Percentiles rank a stretch among this genome's conserved stretches.
Conservation (phyloP, 1,140 invertebrate genomes). For the Pachyrhynchus sulphureomaculatus region DNA sequence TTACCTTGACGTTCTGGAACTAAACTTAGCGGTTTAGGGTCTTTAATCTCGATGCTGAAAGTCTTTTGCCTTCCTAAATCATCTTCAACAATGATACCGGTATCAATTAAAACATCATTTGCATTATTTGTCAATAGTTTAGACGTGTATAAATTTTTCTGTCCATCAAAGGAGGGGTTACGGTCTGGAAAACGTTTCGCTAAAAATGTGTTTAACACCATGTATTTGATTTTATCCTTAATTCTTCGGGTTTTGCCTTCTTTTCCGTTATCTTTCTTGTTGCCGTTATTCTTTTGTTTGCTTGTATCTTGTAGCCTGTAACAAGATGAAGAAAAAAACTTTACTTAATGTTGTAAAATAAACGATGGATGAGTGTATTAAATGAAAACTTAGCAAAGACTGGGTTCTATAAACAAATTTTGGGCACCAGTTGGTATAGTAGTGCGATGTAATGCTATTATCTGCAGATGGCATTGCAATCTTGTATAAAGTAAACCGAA, state of each 20-base stretch:
- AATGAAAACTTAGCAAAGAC: too few relatives aligned
- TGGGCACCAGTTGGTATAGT: too few relatives aligned
- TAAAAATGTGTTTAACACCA: neutral
- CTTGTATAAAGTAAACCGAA: too few relatives aligned
- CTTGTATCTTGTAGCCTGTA: too few relatives aligned
- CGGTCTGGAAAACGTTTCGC: conserved; percentile 44
- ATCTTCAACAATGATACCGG: conserved; percentile 40
- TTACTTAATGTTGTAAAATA: too few relatives aligned
- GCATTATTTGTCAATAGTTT: conserved; percentile 22
- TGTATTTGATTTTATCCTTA: neutral
- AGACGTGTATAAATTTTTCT: conserved; percentile 61
- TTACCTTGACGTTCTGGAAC: neutral
- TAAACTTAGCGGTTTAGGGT: conserved; percentile 41
- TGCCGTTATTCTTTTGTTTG: too few relatives aligned
- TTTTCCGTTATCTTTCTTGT: neutral
- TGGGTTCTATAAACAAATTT: too few relatives aligned
- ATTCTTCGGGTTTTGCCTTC: neutral
- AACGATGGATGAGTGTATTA: too few relatives aligned
- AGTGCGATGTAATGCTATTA: too few relatives aligned
- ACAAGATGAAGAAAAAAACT: too few relatives aligned
- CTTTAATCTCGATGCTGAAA: conserved; percentile 61
- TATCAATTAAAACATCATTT: conserved; percentile 14
- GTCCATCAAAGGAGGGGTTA: conserved; percentile 68
- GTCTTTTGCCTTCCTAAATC: conserved; percentile 54
- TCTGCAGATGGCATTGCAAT: too few relatives aligned